Evolutionary conservation across 2,797 vertebrate genomes (phyloP).

Genomic region (Cyprinella venusta): DNA sequence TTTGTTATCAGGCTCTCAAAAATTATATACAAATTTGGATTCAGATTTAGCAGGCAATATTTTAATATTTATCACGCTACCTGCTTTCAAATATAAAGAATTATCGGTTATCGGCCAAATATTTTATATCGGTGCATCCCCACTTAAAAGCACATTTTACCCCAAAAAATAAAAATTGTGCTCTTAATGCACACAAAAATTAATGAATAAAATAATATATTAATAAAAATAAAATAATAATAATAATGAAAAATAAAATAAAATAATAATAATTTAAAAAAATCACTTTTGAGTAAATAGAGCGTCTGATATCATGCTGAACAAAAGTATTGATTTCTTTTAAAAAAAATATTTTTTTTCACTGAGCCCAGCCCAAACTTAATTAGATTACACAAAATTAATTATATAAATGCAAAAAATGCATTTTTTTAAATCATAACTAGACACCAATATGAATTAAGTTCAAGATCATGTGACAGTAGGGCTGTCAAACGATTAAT

Average conservation of each 20-base stretch:
- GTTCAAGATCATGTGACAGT: neutral
- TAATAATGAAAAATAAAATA: no score
- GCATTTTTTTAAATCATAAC: neutral
- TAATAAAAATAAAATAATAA: no score
- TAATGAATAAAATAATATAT: accelerated
- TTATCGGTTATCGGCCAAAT: no score
- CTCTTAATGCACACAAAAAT: neutral
- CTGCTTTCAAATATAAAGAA: no score
- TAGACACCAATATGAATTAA: neutral
- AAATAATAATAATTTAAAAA: no score
- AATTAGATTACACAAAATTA: neutral
- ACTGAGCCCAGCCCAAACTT: neutral
- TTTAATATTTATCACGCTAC: accelerated
- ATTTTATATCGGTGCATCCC: no score
- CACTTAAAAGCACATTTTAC: neutral
- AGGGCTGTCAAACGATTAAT: no score
- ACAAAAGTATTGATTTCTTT: neutral
- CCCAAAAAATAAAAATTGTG: neutral
- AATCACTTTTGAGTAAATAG: neutral
- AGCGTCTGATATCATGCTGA: neutral
- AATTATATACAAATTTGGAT: no score
- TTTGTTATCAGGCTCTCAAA: no score
- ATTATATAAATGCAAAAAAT: neutral
- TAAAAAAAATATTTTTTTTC: no score
- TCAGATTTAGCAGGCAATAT: no score